These are phyloP conservation scores for Pachyramphus minor DNA, from an alignment of 2,113 vertebrate species.

Conservation along the genomic window DNA sequence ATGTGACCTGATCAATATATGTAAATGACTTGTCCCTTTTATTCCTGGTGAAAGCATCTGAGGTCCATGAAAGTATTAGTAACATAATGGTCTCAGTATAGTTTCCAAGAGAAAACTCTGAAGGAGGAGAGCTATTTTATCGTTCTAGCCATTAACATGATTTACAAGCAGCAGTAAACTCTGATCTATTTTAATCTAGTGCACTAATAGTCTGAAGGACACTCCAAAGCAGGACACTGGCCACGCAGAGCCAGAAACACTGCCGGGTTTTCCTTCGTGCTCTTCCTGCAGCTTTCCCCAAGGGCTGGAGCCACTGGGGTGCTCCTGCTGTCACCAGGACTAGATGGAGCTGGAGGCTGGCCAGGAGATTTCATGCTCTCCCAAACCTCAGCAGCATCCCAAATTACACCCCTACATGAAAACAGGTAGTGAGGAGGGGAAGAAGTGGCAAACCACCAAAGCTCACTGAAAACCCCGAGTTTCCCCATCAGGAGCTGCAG, in stretches of 20 bases:
- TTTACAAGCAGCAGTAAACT: background rate
- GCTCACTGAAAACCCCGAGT: background rate
- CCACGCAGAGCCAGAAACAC: background rate
- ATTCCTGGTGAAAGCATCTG: background rate
- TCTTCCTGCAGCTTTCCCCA: background rate
- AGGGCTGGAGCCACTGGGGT: rapidly evolving
- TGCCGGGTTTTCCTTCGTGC: too few species aligned
- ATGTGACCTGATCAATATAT: background rate
- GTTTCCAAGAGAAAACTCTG: background rate
- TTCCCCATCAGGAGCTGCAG: background rate
- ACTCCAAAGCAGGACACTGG: background rate
- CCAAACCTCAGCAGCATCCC: background rate
- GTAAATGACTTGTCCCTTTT: background rate
- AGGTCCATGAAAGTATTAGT: background rate
- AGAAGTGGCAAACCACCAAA: background rate
- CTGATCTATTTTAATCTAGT: background rate
- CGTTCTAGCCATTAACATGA: background rate
- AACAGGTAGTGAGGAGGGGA: background rate
- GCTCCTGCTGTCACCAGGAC: background rate
- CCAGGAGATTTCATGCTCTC: background rate
- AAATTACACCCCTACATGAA: background rate
- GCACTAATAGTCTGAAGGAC: background rate
- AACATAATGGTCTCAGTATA: background rate
- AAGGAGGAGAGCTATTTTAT: background rate
- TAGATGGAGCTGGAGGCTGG: background rate